phyloP scores from a whole-genome alignment of 2,888 invertebrate species.

The Pterostichus niger region DNA sequence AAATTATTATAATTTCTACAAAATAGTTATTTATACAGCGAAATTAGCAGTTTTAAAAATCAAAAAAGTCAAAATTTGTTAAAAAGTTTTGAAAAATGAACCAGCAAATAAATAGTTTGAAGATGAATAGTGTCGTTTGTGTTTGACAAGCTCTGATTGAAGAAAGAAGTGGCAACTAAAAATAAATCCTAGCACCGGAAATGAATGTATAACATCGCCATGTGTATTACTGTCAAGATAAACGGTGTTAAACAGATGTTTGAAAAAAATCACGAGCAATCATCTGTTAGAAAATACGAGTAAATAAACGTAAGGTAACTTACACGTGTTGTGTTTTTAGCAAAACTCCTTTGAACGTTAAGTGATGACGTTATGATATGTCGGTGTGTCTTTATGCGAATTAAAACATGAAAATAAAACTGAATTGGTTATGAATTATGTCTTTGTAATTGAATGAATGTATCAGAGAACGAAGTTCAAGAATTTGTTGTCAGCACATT shows the following conservation, averaged over 20 bases:
- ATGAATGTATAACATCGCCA: conserved; percentile 15
- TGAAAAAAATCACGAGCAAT: conserved; percentile 24
- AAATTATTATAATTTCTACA: too few species aligned
- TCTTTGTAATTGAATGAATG: too few species aligned
- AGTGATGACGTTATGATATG: conserved; percentile 5
- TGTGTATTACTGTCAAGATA: conserved; percentile 18
- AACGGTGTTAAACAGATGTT: conserved; percentile 48
- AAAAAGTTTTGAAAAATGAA: too few species aligned
- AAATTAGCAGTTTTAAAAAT: too few species aligned
- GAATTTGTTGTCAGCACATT: too few species aligned
- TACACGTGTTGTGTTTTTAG: not conserved
- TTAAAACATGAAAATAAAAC: not conserved
- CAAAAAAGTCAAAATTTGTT: too few species aligned
- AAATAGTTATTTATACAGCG: too few species aligned
- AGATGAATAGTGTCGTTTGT: not conserved
- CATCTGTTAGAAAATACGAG: conserved; percentile 7
- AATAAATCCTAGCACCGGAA: conserved; percentile 33
- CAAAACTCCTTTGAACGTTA: not conserved
- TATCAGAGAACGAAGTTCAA: not conserved
- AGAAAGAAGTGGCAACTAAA: conserved; percentile 21
- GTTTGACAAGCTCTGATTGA: conserved; percentile 1
- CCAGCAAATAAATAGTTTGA: too few species aligned
- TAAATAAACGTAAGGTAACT: conserved; percentile 27
- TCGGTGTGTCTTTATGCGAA: not conserved
- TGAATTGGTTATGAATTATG: not conserved